phyloP scores from a whole-genome alignment of 2,113 vertebrate species.

The Dicerorhinus sumatrensis region DNA sequence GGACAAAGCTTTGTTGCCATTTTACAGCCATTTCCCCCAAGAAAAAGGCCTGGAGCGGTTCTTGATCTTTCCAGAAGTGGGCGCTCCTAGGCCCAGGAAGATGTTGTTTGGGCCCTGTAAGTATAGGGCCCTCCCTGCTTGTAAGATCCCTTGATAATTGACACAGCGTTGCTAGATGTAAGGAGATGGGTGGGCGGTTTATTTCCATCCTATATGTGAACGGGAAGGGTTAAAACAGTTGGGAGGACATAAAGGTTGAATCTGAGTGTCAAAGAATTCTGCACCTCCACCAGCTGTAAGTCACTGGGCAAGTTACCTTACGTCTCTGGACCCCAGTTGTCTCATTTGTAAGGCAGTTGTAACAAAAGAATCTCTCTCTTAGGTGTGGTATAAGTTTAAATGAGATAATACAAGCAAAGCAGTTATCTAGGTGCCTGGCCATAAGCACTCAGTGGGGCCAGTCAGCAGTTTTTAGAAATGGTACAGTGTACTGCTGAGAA shows the following conservation, averaged over 20 bases:
- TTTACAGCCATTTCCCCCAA: background rate
- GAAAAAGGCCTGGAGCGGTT: background rate
- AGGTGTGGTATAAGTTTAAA: background rate
- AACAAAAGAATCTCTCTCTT: background rate
- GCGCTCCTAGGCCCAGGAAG: background rate
- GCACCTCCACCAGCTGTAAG: background rate
- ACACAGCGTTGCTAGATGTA: background rate
- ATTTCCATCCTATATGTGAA: background rate
- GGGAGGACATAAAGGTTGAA: background rate
- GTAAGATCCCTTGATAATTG: background rate
- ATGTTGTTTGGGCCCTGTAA: background rate
- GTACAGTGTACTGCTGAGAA: background rate
- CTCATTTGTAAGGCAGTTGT: background rate
- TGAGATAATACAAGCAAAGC: background rate
- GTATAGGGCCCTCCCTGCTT: background rate
- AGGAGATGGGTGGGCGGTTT: background rate
- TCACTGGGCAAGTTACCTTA: background rate
- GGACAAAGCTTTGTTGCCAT: background rate
- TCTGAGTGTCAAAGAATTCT: background rate
- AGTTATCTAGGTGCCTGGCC: background rate
- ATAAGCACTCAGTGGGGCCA: background rate
- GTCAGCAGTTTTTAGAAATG: slow-evolving; percentile 12
- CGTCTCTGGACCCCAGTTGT: background rate
- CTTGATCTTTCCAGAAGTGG: background rate
- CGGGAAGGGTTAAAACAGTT: background rate